Conservation (phyloP, 2,113 vertebrate genomes). For the Sclerurus mexicanus region DNA sequence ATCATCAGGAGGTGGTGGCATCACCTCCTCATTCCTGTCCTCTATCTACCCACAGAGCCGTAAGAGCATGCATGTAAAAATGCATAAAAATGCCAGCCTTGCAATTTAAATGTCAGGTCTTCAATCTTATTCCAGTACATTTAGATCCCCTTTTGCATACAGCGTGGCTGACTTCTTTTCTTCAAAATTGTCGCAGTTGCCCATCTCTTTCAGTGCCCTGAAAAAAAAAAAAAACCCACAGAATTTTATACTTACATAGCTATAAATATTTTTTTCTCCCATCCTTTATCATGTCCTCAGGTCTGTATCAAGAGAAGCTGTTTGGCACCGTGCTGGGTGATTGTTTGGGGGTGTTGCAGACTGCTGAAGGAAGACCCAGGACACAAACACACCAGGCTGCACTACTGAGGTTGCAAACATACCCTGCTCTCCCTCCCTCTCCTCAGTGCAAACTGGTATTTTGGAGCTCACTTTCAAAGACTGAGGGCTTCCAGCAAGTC, state of each 20-base stretch:
- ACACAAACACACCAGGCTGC: background rate
- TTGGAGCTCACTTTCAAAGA: background rate
- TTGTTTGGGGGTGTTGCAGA: background rate
- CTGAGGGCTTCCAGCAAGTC: background rate
- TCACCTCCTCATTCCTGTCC: background rate
- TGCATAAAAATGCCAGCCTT: background rate
- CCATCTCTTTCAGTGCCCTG: background rate
- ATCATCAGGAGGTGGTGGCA: background rate
- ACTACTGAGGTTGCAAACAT: background rate
- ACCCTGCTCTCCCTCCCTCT: background rate
- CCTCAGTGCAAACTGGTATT: background rate
- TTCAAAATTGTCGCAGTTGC: background rate
- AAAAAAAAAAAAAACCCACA: background rate
- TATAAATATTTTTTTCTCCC: background rate
- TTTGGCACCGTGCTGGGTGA: background rate
- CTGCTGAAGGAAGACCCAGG: background rate
- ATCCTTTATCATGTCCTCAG: background rate
- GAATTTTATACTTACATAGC: background rate
- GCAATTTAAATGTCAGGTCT: constrained; percentile 36
- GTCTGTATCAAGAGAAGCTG: background rate
- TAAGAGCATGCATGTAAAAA: background rate
- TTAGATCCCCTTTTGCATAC: background rate
- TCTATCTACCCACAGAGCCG: background rate
- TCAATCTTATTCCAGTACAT: constrained; percentile 10
- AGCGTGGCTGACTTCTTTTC: background rate